Percentiles rank a stretch among this genome's conserved stretches.
Conservation (phyloP, 2,888 invertebrate genomes). For the Dryadula phaetusa region DNA sequence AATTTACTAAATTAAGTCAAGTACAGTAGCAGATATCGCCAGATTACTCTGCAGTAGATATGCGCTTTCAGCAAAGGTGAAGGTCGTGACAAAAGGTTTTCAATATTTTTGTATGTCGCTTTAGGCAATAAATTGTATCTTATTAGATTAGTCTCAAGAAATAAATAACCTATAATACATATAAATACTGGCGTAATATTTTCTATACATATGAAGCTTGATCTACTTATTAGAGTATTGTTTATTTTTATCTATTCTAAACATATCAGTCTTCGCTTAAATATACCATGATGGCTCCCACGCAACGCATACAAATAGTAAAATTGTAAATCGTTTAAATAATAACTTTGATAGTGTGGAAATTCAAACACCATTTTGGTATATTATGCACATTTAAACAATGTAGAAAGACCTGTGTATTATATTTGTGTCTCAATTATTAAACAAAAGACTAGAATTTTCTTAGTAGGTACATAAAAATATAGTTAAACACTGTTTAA, state of each 20-base stretch:
- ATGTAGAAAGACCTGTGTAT: too few species aligned
- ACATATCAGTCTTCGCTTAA: conserved; percentile 3
- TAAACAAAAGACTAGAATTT: too few species aligned
- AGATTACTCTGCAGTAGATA: conserved; percentile 13
- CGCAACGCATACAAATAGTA: conserved; percentile 16
- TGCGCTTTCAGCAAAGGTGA: conserved; percentile 20
- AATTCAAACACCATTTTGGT: not conserved
- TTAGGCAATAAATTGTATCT: not conserved
- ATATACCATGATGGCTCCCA: conserved; percentile 16
- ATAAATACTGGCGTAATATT: not conserved
- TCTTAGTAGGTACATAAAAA: too few species aligned
- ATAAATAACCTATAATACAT: too few species aligned
- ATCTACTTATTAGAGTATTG: not conserved
- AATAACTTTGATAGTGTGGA: not conserved
- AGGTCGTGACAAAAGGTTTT: conserved; percentile 14
- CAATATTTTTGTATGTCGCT: not conserved
- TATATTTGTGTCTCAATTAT: too few species aligned
- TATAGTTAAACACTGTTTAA: not conserved
- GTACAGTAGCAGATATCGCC: conserved; percentile 1
- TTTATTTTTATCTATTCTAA: conserved; percentile 4
- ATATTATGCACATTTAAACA: not conserved
- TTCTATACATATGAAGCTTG: not conserved
- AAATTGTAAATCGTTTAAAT: not conserved
- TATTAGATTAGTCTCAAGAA: too few species aligned
- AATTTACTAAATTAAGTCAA: not conserved